phyloP scores from a whole-genome alignment of 2,113 vertebrate species.

The Microcebus griseorufus region DNA sequence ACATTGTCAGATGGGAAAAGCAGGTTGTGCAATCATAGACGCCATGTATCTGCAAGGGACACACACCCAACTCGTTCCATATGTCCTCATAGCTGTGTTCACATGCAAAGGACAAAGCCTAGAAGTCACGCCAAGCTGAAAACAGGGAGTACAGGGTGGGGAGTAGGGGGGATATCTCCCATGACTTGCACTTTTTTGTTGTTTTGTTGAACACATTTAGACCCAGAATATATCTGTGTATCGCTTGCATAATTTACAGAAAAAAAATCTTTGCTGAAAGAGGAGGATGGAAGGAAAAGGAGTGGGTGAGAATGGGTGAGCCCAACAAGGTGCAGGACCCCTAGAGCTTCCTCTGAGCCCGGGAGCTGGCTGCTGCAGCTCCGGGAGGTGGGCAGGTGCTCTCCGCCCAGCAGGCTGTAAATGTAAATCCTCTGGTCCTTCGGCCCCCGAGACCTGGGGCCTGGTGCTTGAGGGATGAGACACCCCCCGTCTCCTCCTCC shows the following conservation, averaged over 20 bases:
- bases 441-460: background rate
- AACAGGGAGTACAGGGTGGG: background rate
- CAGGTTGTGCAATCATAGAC: background rate
- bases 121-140: background rate
- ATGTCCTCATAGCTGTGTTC: background rate
- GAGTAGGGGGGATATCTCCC: background rate
- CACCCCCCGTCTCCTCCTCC: too few species aligned
- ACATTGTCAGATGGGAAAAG: background rate
- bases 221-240: slow-evolving; percentile 38
- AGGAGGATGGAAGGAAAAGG: background rate
- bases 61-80: background rate
- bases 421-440: background rate
- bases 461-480: background rate
- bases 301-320: background rate
- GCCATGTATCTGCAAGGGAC: rapidly evolving
- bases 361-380: too few species aligned
- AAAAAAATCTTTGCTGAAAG: background rate
- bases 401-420: background rate
- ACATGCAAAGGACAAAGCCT: background rate
- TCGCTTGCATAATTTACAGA: slow-evolving; percentile 55
- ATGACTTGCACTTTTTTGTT: background rate
- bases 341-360: background rate
- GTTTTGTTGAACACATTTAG: slow-evolving; percentile 57
- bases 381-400: background rate
- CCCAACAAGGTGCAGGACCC: background rate